Evolutionary conservation across 2,113 vertebrate species (phyloP), one percentile per base, ranked within the genome.

Genomic region (Tragelaphus scriptus): DNA sequence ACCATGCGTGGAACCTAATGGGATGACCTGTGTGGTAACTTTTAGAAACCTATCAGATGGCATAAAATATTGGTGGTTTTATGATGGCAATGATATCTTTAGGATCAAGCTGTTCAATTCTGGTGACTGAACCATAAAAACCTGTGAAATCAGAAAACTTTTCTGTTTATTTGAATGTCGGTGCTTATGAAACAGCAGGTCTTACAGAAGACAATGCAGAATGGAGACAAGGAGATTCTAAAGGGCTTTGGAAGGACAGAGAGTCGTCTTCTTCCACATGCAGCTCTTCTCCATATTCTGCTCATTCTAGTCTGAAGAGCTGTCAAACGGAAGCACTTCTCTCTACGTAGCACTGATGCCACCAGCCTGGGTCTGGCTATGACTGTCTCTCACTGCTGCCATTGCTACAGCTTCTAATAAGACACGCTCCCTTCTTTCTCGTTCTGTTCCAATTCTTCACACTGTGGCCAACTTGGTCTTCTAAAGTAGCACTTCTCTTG

Each of bases 321-420:
- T 90, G 85, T 44, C 84, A 26, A 7, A 10, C 6, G 7, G 47
- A 77, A 21, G 17, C 2, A 5, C 13, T 75, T 56, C 71, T 61
- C 58, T 61, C 75, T 2, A 3, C 79, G 40, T 44, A 44, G 40
- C 59, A 15, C 7, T 5, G 11, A 1, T 15, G 36, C n/a, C 26
- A 2, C 32, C 14, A 23, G n/a, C 19, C 7, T 14, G 53, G 25
- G 40, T 36, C 16, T 19, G 28, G 12, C n/a, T 30, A 0, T 7
- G 15, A 3, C 30, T 3, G 0, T 2, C 65, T 85, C 28, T 80
- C n/a, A 1, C 23, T 6, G 11, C 28, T 59, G 47, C 47, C 2
- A 0, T 55, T 6, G 5, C 47, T 55, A 1, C 13, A 0, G 90
- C 30, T 71, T n/a, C 75, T 47, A 23, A 25, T 15, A 26, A 28